These are phyloP conservation scores for Aleiodes alternator DNA, from an alignment of 2,888 invertebrate species.

Conservation along the genomic window DNA sequence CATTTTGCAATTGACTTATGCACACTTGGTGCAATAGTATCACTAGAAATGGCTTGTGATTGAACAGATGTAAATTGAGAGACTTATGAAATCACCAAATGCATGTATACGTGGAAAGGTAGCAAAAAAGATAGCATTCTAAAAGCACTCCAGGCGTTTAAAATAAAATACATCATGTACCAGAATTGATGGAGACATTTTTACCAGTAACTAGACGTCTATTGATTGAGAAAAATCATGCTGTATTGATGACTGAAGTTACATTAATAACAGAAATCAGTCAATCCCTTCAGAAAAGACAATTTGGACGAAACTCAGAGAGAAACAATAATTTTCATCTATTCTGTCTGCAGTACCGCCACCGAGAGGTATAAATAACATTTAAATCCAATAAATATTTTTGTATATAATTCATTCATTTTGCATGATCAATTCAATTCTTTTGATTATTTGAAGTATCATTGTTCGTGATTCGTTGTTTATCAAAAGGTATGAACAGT, in stretches of 20 bases:
- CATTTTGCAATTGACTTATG: slow-evolving; percentile 99
- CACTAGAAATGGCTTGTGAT: slow-evolving; percentile 99
- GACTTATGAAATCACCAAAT: slow-evolving; percentile 98
- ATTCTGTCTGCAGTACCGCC: slow-evolving; percentile 77
- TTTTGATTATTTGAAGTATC: slow-evolving; percentile 44
- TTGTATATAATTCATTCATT: slow-evolving; percentile 59
- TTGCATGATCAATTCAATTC: slow-evolving; percentile 60
- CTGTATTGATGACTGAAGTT: slow-evolving; percentile 93
- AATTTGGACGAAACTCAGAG: slow-evolving; percentile 63
- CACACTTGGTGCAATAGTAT: slow-evolving; percentile 98
- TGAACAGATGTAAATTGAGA: slow-evolving; percentile 98
- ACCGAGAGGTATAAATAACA: slow-evolving; percentile 76
- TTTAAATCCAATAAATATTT: slow-evolving; percentile 62
- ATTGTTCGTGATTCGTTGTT: slow-evolving; percentile 52
- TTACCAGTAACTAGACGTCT: slow-evolving; percentile 97
- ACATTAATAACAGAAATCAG: slow-evolving; percentile 98
- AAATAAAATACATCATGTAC: slow-evolving; percentile 97
- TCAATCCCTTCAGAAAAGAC: slow-evolving; percentile 99
- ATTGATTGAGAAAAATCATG: slow-evolving; percentile 99
- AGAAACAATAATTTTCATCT: slow-evolving; percentile 56
- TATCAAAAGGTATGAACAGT: not conserved
- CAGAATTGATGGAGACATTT: slow-evolving; percentile 99
- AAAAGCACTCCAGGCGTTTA: slow-evolving; percentile 95
- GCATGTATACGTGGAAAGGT: slow-evolving; percentile 99
- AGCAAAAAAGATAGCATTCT: too few species aligned